Conservation (phyloP, 2,797 vertebrate genomes). For the Dallia pectoralis region DNA sequence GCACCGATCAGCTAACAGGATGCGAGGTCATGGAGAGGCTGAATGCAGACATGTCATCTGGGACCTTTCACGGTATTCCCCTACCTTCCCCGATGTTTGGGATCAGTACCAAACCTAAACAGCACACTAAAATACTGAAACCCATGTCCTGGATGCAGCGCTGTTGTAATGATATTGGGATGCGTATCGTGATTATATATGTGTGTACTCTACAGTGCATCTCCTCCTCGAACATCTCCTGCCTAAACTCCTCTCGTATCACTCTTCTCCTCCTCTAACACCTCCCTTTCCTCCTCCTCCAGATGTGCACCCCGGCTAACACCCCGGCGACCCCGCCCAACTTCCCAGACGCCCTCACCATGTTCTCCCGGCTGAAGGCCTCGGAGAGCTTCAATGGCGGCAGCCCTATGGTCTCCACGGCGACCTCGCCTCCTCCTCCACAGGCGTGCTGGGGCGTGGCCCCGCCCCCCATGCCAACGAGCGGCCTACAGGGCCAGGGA, state of each 20-base stretch:
- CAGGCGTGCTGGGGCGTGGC: slow-evolving; percentile 76
- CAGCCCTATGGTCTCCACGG: slow-evolving; percentile 85
- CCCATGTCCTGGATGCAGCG: neutral
- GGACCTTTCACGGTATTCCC: slow-evolving; percentile 49
- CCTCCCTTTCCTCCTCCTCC: slow-evolving; percentile 34
- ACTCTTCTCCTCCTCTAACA: slow-evolving; percentile 2
- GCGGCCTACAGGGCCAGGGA: slow-evolving; percentile 76
- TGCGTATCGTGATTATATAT: slow-evolving; percentile 15
- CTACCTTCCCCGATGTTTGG: slow-evolving; percentile 36
- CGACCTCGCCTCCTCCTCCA: slow-evolving; percentile 82
- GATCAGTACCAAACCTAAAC: neutral
- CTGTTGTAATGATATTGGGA: neutral
- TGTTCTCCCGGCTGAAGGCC: slow-evolving; percentile 96
- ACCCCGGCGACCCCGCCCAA: slow-evolving; percentile 96
- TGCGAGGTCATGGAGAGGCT: slow-evolving; percentile 25
- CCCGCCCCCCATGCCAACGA: slow-evolving; percentile 64
- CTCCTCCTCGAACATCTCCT: slow-evolving; percentile 2
- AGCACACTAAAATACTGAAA: neutral
- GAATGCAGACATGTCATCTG: slow-evolving; percentile 36
- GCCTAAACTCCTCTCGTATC: neutral
- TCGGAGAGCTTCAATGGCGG: slow-evolving; percentile 91
- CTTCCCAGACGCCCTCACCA: slow-evolving; percentile 93
- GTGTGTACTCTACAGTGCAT: neutral
- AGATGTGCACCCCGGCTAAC: slow-evolving; percentile 99
- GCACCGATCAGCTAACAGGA: slow-evolving; percentile 42